A percentile compares a stretch with the other conserved stretches of the same genome.
phyloP scores from a whole-genome alignment of 2,113 vertebrate species.

The Burhinus bistriatus region DNA sequence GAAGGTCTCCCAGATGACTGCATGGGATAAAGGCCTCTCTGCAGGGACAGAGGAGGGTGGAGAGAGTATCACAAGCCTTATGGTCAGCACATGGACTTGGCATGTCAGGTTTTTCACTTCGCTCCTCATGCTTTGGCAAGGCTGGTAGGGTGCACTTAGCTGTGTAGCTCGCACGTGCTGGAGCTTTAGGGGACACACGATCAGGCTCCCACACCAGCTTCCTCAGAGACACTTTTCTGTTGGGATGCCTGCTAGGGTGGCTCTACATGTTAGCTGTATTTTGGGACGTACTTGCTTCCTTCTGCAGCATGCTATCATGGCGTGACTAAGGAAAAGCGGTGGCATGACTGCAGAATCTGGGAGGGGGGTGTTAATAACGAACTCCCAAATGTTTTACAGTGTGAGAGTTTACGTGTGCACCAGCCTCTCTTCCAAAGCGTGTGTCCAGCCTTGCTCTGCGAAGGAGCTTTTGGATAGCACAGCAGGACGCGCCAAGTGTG shows the following conservation, averaged over 20 bases:
- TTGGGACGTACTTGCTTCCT: neutral
- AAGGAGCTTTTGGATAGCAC: neutral
- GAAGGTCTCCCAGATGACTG: neutral
- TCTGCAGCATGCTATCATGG: neutral
- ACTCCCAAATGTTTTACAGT: neutral
- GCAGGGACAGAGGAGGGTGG: neutral
- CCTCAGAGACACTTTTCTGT: neutral
- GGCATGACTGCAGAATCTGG: neutral
- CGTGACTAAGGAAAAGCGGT: neutral
- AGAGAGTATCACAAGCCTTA: neutral
- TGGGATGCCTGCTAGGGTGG: neutral
- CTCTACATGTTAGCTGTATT: neutral
- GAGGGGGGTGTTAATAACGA: fast-evolving
- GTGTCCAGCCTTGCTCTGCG: neutral
- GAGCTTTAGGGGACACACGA: neutral
- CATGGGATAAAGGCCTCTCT: neutral
- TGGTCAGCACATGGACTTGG: neutral
- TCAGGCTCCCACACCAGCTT: neutral
- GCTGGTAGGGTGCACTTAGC: neutral
- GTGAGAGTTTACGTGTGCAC: neutral
- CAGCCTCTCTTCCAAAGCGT: neutral
- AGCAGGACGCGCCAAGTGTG: neutral
- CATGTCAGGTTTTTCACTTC: neutral
- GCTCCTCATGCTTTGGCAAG: neutral
- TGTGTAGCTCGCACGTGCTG: neutral